Evolutionary conservation across 2,113 vertebrate genomes (phyloP), one percentile per base, ranked within the genome.

Genomic region (Paradoxurus hermaphroditus): DNA sequence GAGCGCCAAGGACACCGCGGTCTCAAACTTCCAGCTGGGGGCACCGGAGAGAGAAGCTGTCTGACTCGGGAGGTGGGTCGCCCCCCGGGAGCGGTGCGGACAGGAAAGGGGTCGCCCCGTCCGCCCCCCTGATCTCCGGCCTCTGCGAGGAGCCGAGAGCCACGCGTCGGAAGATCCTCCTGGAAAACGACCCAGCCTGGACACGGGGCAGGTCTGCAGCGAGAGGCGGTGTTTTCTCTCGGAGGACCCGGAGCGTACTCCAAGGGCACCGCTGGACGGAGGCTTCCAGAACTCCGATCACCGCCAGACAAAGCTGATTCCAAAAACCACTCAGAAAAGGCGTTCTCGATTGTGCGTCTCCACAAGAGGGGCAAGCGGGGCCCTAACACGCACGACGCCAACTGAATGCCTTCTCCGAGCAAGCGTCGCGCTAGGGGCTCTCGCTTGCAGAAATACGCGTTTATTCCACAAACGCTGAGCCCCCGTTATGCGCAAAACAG

Each of bases 81-180:
- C 88, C 39, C 87, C 46, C 77, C 85, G 83, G 82, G 56, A 94
- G 79, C 44, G 31, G 63, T 18, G 68, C n/a, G 68, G 70, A 53
- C 94, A 92, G 39, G 25, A 84, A 94, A 72, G 85, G 36, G 59
- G 94, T 79, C 84, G 94, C 59, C 41, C 89, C 12, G 15, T 67
- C 53, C 19, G 72, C 53, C 87, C 93, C 18, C 8, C 68, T 16
- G 51, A 65, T 6, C 90, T 5, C 82, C 53, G 90, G 51, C 39
- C 79, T 87, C 46, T 83, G 83, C 39, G 63, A 95, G 78, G 92
- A 90, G 79, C 90, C 86, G 85, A 84, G 75, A 89, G 63, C 39
- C 89, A 39, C 90, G 79, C 95, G 53, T 95, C 90, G 85, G 93
- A 97, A 89, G 86, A 70, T 51, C 95, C 86, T 94, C 68, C 86